Evolutionary conservation across 2,888 invertebrate species (phyloP), one percentile per base, ranked within the genome.

Genomic region (Hoplodrina ambigua): DNA sequence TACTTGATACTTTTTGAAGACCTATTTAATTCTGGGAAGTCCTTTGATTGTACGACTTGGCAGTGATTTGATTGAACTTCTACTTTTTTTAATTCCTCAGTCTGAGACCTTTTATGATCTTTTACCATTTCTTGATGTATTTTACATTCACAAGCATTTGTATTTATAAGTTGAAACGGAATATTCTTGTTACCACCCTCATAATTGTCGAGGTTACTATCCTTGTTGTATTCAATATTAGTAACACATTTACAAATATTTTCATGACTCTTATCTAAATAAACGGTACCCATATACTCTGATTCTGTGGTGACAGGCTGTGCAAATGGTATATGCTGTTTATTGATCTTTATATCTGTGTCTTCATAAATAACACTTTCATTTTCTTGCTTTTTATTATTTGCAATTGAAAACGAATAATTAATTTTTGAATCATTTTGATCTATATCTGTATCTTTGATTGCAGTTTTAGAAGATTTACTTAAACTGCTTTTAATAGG

Each of bases 241-340:
- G 72, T 55, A 20, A 72, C 55, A 83, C 88, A 88, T 83, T 89
- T 90, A 78, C 87, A 89, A 60, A 78, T 54, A 59, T 85, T 85
- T 70, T 93, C 91, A 75, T 88, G 88, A 81, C 92, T 93, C 86
- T 91, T 93, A 56, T 94, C 92, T 67, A 94, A 88, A 88, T 92
- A 91, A 30, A 94, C 81, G 19, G 87, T 87, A 41, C 91, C 92
- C 78, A 94, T 92, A 75, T 92, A 94, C 83, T 91, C 92, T 46
- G 94, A 94, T 75, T 88, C 86, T 17, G 88, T 91, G n/a, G 81
- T 65, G 15, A 37, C 30, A 15, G 77, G 68, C 10, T 67, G 67
- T 50, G 62, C 58, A 33, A 61, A 55, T 58, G 55, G 56, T 25
- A 1, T 17, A 2, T 57, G 19, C 17, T 57, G 57, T 52, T 61